Evolutionary conservation across 2,888 invertebrate species (phyloP).

Genomic region (Oxyteleia sp.): DNA sequence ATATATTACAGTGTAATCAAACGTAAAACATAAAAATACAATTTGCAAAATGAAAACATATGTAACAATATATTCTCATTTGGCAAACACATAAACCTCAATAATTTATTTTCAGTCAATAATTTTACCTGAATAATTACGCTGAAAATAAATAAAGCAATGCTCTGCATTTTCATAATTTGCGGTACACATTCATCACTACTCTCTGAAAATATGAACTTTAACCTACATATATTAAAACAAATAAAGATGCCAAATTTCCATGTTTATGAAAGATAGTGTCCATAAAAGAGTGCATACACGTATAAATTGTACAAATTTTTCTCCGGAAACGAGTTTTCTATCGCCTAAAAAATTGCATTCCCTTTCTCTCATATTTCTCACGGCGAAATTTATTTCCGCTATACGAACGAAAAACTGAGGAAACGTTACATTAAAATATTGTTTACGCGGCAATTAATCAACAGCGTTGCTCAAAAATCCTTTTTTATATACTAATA

Average conservation of each 20-base stretch:
- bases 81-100: too few species aligned
- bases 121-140: too few species aligned
- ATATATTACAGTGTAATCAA: too few species aligned
- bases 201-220: too few species aligned
- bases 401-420: constrained; percentile 3
- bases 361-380: constrained; percentile 13
- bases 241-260: neutral
- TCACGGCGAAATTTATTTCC: constrained; percentile 10
- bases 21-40: too few species aligned
- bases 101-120: too few species aligned
- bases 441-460: neutral
- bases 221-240: neutral
- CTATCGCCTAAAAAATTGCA: constrained; percentile 13
- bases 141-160: too few species aligned
- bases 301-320: constrained; percentile 18
- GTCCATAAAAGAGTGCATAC: neutral
- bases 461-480: neutral
- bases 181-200: too few species aligned
- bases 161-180: too few species aligned
- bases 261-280: neutral
- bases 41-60: too few species aligned
- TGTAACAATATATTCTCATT: too few species aligned
- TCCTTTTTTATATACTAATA: too few species aligned
- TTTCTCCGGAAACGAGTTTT: constrained; percentile 14
- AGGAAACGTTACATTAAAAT: neutral